phyloP scores from a whole-genome alignment of 2,113 vertebrate genomes.

The Raja brachyura region DNA sequence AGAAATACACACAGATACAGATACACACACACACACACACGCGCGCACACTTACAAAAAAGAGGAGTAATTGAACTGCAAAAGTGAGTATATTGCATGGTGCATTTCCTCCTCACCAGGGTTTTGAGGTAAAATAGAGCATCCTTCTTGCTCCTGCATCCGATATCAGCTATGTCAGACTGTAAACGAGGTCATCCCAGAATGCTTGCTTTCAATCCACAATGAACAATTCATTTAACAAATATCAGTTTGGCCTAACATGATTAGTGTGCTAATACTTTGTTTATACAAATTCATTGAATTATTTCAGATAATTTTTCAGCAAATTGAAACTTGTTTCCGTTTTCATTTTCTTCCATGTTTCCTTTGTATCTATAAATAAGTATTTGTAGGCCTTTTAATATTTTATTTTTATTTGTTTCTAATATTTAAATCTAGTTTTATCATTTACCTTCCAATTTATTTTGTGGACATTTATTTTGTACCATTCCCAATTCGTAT shows the following conservation, averaged over 20 bases:
- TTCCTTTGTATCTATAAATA: neutral
- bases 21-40: neutral
- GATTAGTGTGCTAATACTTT: neutral
- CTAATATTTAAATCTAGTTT: neutral
- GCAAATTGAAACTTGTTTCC: neutral
- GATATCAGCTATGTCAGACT: neutral
- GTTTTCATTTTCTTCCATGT: neutral
- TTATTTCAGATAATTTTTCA: neutral
- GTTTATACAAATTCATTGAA: neutral
- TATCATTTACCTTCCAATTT: conserved; percentile 2
- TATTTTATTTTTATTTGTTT: neutral
- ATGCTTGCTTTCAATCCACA: neutral
- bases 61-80: neutral
- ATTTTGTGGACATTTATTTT: conserved; percentile 10
- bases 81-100: neutral
- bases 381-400: neutral
- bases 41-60: neutral
- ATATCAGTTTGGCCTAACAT: neutral
- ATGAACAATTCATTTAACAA: neutral
- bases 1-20: neutral
- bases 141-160: neutral
- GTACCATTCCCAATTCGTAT: neutral
- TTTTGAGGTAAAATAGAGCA: neutral
- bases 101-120: neutral
- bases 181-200: neutral